phyloP scores from a whole-genome alignment of 2,888 invertebrate species.

The Orchestes rusci region DNA sequence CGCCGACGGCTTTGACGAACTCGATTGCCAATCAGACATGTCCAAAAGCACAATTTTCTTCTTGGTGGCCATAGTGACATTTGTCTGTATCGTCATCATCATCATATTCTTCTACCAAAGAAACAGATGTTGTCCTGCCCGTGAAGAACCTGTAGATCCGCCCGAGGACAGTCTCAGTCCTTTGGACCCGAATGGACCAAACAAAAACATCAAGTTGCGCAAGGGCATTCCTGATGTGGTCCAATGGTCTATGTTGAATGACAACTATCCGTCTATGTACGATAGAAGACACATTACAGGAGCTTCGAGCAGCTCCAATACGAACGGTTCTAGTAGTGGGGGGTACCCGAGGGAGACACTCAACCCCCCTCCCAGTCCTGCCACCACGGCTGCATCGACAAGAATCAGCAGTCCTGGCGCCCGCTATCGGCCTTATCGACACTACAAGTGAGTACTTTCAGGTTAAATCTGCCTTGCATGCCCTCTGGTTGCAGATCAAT shows the following conservation, averaged over 20 bases:
- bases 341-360: constrained; percentile 77
- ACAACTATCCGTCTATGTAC: constrained; percentile 57
- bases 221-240: constrained; percentile 47
- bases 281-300: constrained; percentile 61
- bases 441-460: constrained; percentile 35
- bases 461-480: neutral
- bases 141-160: constrained; percentile 49
- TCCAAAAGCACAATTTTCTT: constrained; percentile 49
- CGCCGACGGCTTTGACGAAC: constrained; percentile 56
- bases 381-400: constrained; percentile 55
- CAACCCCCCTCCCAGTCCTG: constrained; percentile 88
- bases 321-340: constrained; percentile 38
- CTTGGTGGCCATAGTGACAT: constrained; percentile 49
- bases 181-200: constrained; percentile 37
- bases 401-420: constrained; percentile 50
- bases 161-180: constrained; percentile 62
- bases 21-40: constrained; percentile 42
- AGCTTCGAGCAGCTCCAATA: constrained; percentile 60
- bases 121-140: constrained; percentile 28
- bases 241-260: constrained; percentile 59
- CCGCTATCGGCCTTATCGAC: constrained; percentile 45
- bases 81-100: constrained; percentile 39
- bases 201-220: constrained; percentile 40
- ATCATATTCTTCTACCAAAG: constrained; percentile 32
- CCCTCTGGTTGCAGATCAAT: constrained; percentile 32